phyloP scores from a whole-genome alignment of 2,113 vertebrate genomes.

The Synodontis membranacea region DNA sequence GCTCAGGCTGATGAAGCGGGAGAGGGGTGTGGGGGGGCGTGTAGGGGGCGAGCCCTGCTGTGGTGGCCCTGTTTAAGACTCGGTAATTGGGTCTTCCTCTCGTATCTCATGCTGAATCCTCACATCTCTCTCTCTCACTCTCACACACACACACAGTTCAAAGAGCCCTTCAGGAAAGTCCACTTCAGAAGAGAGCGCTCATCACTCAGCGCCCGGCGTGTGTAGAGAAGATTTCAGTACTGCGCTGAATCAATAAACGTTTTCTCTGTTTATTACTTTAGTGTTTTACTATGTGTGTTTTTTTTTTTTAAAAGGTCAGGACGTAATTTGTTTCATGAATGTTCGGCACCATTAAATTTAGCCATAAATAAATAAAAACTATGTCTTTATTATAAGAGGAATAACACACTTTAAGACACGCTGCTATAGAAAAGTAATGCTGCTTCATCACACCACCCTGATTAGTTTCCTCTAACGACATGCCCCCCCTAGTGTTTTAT shows the following conservation, averaged over 20 bases:
- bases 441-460: not conserved
- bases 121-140: constrained; percentile 18
- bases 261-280: not conserved
- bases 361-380: not conserved
- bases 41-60: constrained; percentile 59
- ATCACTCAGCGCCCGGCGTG: constrained; percentile 42
- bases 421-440: not conserved
- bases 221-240: constrained; percentile 16
- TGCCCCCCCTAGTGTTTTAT: not conserved
- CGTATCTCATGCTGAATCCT: constrained; percentile 65
- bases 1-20: constrained; percentile 7
- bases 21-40: constrained; percentile 55
- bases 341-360: not conserved
- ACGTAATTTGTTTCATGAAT: not conserved
- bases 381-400: not conserved
- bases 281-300: not conserved
- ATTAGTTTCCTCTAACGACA: not conserved
- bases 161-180: constrained; percentile 54
- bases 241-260: not conserved
- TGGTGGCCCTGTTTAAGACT: constrained; percentile 67
- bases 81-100: constrained; percentile 76
- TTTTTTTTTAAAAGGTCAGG: not conserved
- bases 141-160: constrained; percentile 67
- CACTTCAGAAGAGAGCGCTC: constrained; percentile 25
- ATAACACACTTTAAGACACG: not conserved